These are phyloP conservation scores for Rattus norvegicus DNA, from an alignment of 2,113 vertebrate genomes.

Conservation along the genomic window DNA sequence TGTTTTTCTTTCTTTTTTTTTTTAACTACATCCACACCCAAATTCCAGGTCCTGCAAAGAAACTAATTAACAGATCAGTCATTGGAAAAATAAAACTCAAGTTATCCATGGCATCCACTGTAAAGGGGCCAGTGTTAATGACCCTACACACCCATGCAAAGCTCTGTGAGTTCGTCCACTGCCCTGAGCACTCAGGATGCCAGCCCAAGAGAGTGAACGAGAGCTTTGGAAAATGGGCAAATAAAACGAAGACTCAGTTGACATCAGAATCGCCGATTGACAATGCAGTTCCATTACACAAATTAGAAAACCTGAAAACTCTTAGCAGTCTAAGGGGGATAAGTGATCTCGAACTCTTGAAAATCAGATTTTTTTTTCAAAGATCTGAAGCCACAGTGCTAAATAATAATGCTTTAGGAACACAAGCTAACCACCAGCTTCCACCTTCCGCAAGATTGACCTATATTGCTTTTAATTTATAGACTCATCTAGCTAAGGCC, in stretches of 20 bases:
- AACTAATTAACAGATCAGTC: conserved; percentile 47
- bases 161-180: background rate
- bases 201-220: background rate
- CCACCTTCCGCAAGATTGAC: background rate
- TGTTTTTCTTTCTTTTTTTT: too few relatives aligned
- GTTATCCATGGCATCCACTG: conserved; percentile 8
- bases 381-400: background rate
- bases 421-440: background rate
- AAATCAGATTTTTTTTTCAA: conserved; percentile 19
- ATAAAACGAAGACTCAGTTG: background rate
- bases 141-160: background rate
- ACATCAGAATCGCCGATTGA: background rate
- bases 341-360: background rate
- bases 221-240: background rate
- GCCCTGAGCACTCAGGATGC: background rate
- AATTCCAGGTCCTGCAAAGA: conserved; percentile 47
- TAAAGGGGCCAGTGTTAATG: conserved; percentile 9
- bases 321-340: background rate
- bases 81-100: conserved; percentile 59
- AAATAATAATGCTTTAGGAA: background rate
- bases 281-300: background rate
- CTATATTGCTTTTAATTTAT: conserved; percentile 24
- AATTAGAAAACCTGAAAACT: conserved; percentile 24
- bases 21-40: background rate
- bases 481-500: background rate